Evolutionary conservation across 2,113 vertebrate genomes (phyloP).

Genomic region (Procavia capensis): DNA sequence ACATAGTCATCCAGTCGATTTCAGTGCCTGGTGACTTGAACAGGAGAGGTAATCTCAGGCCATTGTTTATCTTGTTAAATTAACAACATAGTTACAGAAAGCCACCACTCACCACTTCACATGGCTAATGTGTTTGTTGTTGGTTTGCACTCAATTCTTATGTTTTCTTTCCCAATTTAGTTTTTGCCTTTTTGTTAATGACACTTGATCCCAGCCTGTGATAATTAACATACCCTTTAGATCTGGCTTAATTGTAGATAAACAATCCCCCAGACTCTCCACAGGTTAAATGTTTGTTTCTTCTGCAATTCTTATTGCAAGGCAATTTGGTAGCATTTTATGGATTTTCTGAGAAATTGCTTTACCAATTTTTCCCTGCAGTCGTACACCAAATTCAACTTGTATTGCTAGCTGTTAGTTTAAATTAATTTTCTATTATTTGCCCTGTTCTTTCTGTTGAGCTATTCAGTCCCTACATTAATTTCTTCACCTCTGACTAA

Average conservation of each 20-base stretch:
- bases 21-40: too few species aligned
- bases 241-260: constrained; percentile 80
- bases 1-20: too few species aligned
- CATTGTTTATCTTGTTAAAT: not conserved
- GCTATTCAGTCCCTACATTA: constrained; percentile 65
- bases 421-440: constrained; percentile 77
- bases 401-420: constrained; percentile 58
- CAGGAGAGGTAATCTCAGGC: too few species aligned
- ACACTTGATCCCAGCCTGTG: constrained; percentile 55
- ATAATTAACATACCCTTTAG: constrained; percentile 70
- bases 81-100: too few species aligned
- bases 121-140: not conserved
- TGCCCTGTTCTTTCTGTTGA: constrained; percentile 50
- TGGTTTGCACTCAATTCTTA: not conserved
- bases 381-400: constrained; percentile 48
- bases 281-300: constrained; percentile 73
- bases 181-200: constrained; percentile 63
- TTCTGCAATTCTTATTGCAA: constrained; percentile 73
- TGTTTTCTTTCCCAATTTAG: not conserved
- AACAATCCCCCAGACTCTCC: constrained; percentile 50
- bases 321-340: constrained; percentile 72
- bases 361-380: constrained; percentile 78
- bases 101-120: not conserved
- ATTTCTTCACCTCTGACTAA: constrained; percentile 66
- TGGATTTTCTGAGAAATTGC: constrained; percentile 80